Base-by-base conservation (phyloP, 2,888 invertebrate genomes). In the Leptopilina syphax region DNA sequence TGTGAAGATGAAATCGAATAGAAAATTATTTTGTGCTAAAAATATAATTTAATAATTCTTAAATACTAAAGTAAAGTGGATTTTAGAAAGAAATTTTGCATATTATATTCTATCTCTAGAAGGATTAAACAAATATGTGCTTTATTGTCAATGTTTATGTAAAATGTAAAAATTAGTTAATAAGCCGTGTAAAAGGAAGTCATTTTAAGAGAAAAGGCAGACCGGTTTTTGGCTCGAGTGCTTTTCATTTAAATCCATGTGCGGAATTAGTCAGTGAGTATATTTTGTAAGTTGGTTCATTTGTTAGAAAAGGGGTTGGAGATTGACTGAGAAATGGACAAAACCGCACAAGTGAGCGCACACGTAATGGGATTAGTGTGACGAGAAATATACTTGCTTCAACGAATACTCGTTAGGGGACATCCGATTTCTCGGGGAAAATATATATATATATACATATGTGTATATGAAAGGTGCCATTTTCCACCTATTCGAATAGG, bases 311-410 rank as follows among this genome's bases (percentile, higher is more conserved):
- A 50, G 50, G 50, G 34, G 34, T 34, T 34, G 34, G 73, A 8
- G n/a, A 73, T 73, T 73, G 57, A n/a, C 57, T 57, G 73, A 57
- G 57, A 77, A 77, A 77, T 24, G 65, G 65, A 65, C 77, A 50
- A 50, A 65, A 63, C 65, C 65, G 7, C 65, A 47, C 44, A 8
- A 34, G 65, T 65, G 34, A 34, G 34, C 65, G n/a, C 9, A 54
- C 67, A 12, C 44, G 8, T 77, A 77, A 77, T 67, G 50, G 34
- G 77, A 77, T 77, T 67, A 77, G 77, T 12, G 57, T 12, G 57
- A 67, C 50, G 50, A 50, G 50, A 50, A 50, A 50, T 47, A 13
- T 27, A 77, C 77, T 63, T 24, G 65, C 77, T 63, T 77, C 65
- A 65, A 50, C 77, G 65, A 77, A 77, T 47, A 12, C 1, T 50